Conservation (phyloP, 2,113 vertebrate species). For the Ammospiza caudacuta region DNA sequence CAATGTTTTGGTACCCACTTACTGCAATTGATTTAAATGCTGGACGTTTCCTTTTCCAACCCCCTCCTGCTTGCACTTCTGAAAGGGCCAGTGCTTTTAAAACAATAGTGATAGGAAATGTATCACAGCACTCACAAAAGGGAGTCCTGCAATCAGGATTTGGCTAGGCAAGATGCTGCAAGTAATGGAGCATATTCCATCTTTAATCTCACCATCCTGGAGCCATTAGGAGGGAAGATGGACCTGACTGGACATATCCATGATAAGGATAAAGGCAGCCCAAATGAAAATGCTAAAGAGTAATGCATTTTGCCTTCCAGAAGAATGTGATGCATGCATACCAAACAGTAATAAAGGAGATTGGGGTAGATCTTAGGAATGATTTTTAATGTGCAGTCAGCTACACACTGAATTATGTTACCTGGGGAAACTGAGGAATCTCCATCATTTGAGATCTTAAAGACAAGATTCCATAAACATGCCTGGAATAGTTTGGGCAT, state of each 20-base stretch:
- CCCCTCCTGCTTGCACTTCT: not conserved
- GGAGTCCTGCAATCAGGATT: not conserved
- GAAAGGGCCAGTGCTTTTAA: conserved; percentile 17
- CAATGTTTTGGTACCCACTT: not conserved
- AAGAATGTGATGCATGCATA: not conserved
- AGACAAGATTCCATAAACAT: not conserved
- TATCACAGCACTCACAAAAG: not conserved
- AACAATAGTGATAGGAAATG: not conserved
- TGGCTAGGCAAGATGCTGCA: not conserved
- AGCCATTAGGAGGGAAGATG: not conserved
- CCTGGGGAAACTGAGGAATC: conserved; percentile 10
- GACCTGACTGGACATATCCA: not conserved
- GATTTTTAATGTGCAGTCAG: not conserved
- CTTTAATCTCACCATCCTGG: not conserved
- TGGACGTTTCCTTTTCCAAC: not conserved
- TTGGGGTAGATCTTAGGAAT: not conserved
- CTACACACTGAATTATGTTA: not conserved
- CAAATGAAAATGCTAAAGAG: not conserved
- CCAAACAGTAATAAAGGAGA: not conserved
- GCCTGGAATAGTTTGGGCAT: not conserved
- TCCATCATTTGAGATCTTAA: not conserved
- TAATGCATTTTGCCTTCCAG: not conserved
- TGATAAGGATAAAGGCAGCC: not conserved
- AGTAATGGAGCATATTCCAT: not conserved
- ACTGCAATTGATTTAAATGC: not conserved